phyloP scores from a whole-genome alignment of 2,113 vertebrate species.

The Leptocoma aspasia region DNA sequence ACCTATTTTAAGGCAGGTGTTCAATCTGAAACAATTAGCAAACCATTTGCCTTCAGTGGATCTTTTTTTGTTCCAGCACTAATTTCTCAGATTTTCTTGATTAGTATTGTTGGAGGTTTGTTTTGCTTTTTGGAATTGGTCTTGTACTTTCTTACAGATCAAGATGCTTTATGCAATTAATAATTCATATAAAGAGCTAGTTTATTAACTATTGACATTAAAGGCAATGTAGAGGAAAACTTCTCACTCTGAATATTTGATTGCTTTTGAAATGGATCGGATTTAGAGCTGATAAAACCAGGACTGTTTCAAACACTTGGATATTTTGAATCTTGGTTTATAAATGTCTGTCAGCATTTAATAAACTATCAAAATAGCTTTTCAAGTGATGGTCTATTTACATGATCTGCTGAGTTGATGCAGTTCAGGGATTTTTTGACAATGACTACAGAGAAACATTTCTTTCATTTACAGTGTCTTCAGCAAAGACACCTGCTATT shows the following conservation, averaged over 20 bases:
- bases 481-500: constrained; percentile 63
- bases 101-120: background rate
- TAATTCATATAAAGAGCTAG: background rate
- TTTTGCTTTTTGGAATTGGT: background rate
- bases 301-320: background rate
- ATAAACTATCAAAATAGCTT: background rate
- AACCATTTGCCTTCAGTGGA: background rate
- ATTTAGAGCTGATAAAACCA: background rate
- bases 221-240: background rate
- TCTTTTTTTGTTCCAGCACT: background rate
- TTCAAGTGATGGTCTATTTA: background rate
- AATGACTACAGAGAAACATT: background rate
- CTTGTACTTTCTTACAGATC: background rate
- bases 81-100: background rate
- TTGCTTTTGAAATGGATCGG: background rate
- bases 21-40: background rate
- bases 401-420: background rate
- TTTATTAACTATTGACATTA: background rate
- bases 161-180: background rate
- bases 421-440: background rate
- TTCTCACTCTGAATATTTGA: background rate
- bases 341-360: background rate
- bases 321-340: background rate
- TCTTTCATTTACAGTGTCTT: constrained; percentile 78
- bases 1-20: background rate